Percentiles rank a stretch among this genome's conserved stretches.
phyloP scores from a whole-genome alignment of 1,140 invertebrate species.

The Antheraea pernyi region DNA sequence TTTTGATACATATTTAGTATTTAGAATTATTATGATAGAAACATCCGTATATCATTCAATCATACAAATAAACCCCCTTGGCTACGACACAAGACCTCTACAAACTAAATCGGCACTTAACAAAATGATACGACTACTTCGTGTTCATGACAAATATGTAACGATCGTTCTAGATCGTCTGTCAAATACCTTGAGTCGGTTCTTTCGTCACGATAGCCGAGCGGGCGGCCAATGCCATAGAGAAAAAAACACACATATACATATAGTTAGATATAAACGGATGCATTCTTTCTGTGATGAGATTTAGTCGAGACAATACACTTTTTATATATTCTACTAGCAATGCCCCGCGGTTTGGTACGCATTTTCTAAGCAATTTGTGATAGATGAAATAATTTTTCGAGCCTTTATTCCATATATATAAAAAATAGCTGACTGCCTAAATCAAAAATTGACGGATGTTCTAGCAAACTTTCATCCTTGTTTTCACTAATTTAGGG shows the following conservation, averaged over 20 bases:
- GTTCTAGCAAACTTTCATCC: too few relatives aligned
- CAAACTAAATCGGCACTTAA: conserved; percentile 58
- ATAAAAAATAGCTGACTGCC: too few relatives aligned
- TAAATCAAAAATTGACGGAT: too few relatives aligned
- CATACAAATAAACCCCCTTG: conserved; percentile 74
- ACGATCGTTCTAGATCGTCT: conserved; percentile 22
- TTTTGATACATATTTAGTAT: too few relatives aligned
- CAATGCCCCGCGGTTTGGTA: too few relatives aligned
- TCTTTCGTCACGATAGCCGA: conserved; percentile 74
- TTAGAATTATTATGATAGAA: conserved; percentile 36
- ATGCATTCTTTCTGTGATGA: conserved; percentile 41
- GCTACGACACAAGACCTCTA: conserved; percentile 77
- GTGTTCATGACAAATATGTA: conserved; percentile 35
- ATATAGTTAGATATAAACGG: conserved; percentile 68
- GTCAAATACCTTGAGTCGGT: conserved; percentile 70
- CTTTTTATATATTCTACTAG: too few relatives aligned
- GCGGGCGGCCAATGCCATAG: conserved; percentile 73
- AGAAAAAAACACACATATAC: conserved; percentile 69
- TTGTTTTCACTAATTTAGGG: too few relatives aligned
- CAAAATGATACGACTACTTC: conserved; percentile 58
- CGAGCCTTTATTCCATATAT: too few relatives aligned
- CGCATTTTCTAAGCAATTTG: too few relatives aligned
- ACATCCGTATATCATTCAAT: conserved; percentile 49
- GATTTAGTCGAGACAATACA: conserved; percentile 2
- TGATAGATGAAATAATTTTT: too few relatives aligned